A percentile compares a stretch with the other conserved stretches of the same genome.
Evolutionary conservation across 2,797 vertebrate species (phyloP).

Genomic region (Tadarida brasiliensis): DNA sequence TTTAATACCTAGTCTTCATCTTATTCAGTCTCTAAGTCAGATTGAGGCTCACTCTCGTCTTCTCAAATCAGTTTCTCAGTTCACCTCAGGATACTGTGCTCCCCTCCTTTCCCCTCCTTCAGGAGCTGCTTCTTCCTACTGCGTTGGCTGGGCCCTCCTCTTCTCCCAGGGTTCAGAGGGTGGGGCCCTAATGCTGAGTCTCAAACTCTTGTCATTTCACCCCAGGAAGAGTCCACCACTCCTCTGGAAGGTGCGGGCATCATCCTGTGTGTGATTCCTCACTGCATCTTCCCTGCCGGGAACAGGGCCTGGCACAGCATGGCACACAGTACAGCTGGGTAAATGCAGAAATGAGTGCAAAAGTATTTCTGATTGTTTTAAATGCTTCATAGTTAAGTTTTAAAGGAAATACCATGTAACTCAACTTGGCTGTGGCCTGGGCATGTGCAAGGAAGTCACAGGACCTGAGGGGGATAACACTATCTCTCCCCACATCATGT

Average conservation of each 20-base stretch:
- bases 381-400: background rate
- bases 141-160: background rate
- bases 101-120: background rate
- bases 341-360: background rate
- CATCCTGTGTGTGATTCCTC: background rate
- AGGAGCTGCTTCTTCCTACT: background rate
- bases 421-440: background rate
- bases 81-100: background rate
- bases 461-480: background rate
- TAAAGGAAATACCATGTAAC: background rate
- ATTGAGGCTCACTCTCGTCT: background rate
- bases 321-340: background rate
- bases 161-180: background rate
- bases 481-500: background rate
- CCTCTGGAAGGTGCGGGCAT: background rate
- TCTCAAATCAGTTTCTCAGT: background rate
- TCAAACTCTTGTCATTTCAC: background rate
- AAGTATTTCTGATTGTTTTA: background rate
- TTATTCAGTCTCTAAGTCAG: background rate
- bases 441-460: background rate
- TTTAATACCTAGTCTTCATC: background rate
- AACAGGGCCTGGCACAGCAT: background rate
- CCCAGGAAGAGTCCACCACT: background rate
- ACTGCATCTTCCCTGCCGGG: background rate
- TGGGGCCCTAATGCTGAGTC: background rate